Base-by-base conservation (phyloP, 2,113 vertebrate species). In the Channa argus region DNA sequence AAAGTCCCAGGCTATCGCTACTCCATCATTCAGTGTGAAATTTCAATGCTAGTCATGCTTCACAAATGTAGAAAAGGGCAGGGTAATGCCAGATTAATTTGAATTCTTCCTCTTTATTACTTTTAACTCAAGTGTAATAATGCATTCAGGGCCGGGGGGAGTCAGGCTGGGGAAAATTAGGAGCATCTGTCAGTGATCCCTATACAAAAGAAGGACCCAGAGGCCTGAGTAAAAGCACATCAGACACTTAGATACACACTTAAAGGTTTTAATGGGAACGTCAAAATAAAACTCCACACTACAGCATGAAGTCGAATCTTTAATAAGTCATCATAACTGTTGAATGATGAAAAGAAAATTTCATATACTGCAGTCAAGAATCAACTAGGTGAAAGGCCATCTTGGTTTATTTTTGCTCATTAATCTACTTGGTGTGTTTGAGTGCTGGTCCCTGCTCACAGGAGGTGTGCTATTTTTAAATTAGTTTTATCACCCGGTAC, bases 41-140 rank as follows among this genome's bases (percentile, higher is more conserved):
- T 49, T 10, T 56, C 47, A 34, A 50, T 13, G 4, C 38, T 43
- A 66, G 52, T 63, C 69, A 78, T 47, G 50, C 58, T 56, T 74
- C 34, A 74, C 36, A 69, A 46, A 70, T 53, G 24, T 8, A 71
- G 34, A 63, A 58, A 68, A 66, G 47, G 34, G 13, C 0, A 3
- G 34, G 50, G 56, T 58, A 3, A 24, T 66, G 64, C 39, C 61
- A 64, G 77, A 83, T 66, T 66, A 9, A 70, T 76, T 45, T 45
- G 7, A 79, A 69, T 65, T 66, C n/a, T 68, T 62, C 63, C 54
- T 63, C 51, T 76, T 82, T 87, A 74, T 79, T 79, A 68, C 73
- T 81, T 82, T 84, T 53, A 87, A 87, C 68, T 79, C 45, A 50
- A 74, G 63, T 83, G 52, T 71, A 78, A 89, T 83, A 85, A 84